Base-by-base conservation (phyloP, 2,888 invertebrate genomes). In the Tenthredo scrophulariae region DNA sequence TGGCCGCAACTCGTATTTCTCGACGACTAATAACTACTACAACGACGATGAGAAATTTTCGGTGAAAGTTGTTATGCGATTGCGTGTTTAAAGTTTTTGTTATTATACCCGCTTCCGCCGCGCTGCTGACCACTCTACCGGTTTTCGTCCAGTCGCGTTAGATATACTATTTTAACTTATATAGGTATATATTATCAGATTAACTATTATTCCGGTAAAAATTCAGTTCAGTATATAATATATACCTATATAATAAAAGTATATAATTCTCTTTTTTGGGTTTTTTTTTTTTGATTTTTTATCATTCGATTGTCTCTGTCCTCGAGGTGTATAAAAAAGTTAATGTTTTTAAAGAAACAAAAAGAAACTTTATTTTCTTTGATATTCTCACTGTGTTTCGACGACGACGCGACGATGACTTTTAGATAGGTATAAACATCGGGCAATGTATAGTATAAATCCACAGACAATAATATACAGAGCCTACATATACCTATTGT, bases 11-110 rank as follows among this genome's bases (percentile, higher is more conserved):
- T 22, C 22, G 26, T 62, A 0, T 26, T 22, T 62, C 26, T 26
- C 62, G 26, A 62, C 10, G 26, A 62, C 10, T 26, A 62, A 2
- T n/a, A 58, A 10, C n/a, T 58, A 58, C 40, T 43, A 46, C n/a
- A 9, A 29, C 10, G 29, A 67, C 62, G 65, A 46, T n/a, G 83
- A 83, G 83, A 83, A 83, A 83, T 83, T 74, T 83, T 83, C 67
- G 83, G 83, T 83, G 83, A 83, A 83, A 83, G 83, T 83, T 65
- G 83, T 83, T 83, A 46, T 29, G 54, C 62, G 67, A 83, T 83
- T 58, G 83, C 67, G 50, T 46, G 83, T 40, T 67, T 46, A 9
- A 83, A 46, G 46, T 83, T 83, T 83, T 83, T 83, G 83, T 83
- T 70, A 29, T 74, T 43, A 43, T 67, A 67, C 26, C 43, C 18